Conservation (phyloP, 2,888 invertebrate species). For the Lomographa bimaculata region DNA sequence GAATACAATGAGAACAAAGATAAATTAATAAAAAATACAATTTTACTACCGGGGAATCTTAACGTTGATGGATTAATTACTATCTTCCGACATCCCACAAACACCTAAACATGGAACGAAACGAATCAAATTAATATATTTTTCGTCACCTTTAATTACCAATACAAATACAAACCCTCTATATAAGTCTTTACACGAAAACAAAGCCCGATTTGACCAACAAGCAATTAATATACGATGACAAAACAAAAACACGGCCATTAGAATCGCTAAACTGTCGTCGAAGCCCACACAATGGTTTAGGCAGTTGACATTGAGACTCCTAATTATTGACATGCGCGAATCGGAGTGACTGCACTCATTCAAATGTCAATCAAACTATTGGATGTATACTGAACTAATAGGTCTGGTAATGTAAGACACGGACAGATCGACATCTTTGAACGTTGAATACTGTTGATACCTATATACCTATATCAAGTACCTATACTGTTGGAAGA, state of each 20-base stretch:
- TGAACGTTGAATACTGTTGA: no score
- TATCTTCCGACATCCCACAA: no score
- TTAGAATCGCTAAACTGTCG: slow-evolving; percentile 37
- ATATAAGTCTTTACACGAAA: slow-evolving; percentile 10
- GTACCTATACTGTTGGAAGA: no score
- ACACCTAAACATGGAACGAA: no score
- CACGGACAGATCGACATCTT: slow-evolving; percentile 3
- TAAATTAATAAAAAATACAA: no score
- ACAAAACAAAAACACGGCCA: slow-evolving; percentile 28
- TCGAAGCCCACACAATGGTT: slow-evolving; percentile 52
- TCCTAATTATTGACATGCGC: slow-evolving; percentile 62
- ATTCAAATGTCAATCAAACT: slow-evolving; percentile 66
- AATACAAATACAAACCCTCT: no score
- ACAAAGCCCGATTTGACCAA: slow-evolving; percentile 26
- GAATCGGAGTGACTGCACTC: slow-evolving; percentile 45
- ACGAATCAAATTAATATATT: no score
- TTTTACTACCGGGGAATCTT: no score
- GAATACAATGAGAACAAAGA: no score
- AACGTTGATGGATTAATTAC: no score
- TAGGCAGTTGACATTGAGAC: slow-evolving; percentile 62
- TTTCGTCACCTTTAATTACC: no score
- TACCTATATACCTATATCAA: no score
- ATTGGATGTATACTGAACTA: slow-evolving; percentile 29
- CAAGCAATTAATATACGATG: slow-evolving; percentile 27
- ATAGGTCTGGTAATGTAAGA: slow-evolving; percentile 5